Percentiles rank a stretch among this genome's conserved stretches.
Conservation (phyloP, 2,888 invertebrate genomes). For the Scelioninae gen. 2 region DNA sequence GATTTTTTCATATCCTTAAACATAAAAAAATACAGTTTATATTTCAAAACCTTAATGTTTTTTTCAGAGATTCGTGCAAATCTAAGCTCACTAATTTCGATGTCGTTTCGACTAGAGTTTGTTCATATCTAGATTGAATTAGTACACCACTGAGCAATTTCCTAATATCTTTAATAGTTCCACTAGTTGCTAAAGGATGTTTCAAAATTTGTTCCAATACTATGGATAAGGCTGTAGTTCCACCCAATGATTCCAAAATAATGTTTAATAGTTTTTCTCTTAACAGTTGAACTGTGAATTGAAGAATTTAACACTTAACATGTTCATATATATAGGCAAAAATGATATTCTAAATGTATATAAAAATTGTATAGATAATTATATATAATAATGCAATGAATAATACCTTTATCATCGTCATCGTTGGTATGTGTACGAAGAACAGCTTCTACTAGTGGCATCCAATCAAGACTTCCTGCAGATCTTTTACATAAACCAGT, state of each 20-base stretch:
- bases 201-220: conserved; percentile 79
- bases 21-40: not conserved
- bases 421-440: conserved; percentile 67
- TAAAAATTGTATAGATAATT: too few species aligned
- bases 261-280: conserved; percentile 71
- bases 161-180: conserved; percentile 80
- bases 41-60: conserved; percentile 67
- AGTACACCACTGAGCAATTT: conserved; percentile 82
- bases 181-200: conserved; percentile 75
- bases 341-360: too few species aligned
- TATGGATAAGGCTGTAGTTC: conserved; percentile 76
- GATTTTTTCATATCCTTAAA: too few species aligned
- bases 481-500: conserved; percentile 72
- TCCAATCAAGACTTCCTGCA: conserved; percentile 73
- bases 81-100: conserved; percentile 82
- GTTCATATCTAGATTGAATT: conserved; percentile 86
- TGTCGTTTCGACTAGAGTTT: conserved; percentile 82
- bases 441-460: conserved; percentile 72
- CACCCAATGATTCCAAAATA: conserved; percentile 72
- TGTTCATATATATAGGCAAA: too few species aligned
- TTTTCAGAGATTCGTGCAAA: conserved; percentile 77
- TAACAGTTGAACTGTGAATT: conserved; percentile 66
- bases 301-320: too few species aligned
- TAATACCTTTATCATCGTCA: conserved; percentile 64
- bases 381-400: too few species aligned